These are phyloP conservation scores for Abrostola tripartita DNA, from an alignment of 2,888 invertebrate genomes.

Conservation along the genomic window DNA sequence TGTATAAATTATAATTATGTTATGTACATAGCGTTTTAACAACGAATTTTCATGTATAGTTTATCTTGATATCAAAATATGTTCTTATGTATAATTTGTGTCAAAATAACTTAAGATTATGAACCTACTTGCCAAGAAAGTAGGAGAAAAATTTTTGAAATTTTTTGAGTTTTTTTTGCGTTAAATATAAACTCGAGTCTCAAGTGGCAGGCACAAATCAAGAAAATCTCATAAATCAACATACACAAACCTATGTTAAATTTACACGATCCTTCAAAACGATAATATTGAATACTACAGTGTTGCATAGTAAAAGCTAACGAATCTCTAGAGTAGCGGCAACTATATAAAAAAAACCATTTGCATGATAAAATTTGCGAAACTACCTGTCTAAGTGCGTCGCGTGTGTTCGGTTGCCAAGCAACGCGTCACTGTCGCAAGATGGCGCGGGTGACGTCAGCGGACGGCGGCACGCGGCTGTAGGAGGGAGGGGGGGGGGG, in stretches of 20 bases:
- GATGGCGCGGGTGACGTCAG: slow-evolving; percentile 87
- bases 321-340: slow-evolving; percentile 24
- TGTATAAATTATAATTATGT: neutral
- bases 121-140: too few species aligned
- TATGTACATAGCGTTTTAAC: neutral
- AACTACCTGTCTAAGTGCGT: slow-evolving; percentile 67
- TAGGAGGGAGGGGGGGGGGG: slow-evolving; percentile 56
- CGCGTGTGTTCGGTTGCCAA: slow-evolving; percentile 79
- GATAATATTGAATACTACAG: slow-evolving; percentile 11
- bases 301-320: slow-evolving; percentile 41
- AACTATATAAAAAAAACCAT: slow-evolving; percentile 49
- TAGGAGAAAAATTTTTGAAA: too few species aligned
- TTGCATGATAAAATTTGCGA: slow-evolving; percentile 56
- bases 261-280: too few species aligned
- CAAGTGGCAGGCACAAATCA: too few species aligned
- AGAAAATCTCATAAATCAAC: too few species aligned
- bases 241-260: too few species aligned
- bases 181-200: too few species aligned
- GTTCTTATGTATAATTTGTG: too few species aligned
- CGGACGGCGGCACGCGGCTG: slow-evolving; percentile 64
- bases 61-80: too few species aligned
- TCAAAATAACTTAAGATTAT: too few species aligned
- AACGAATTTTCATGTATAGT: neutral
- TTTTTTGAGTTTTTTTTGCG: too few species aligned
- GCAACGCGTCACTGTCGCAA: slow-evolving; percentile 84